Base-by-base conservation (phyloP, 1,140 invertebrate genomes). In the Papilio glaucus region DNA sequence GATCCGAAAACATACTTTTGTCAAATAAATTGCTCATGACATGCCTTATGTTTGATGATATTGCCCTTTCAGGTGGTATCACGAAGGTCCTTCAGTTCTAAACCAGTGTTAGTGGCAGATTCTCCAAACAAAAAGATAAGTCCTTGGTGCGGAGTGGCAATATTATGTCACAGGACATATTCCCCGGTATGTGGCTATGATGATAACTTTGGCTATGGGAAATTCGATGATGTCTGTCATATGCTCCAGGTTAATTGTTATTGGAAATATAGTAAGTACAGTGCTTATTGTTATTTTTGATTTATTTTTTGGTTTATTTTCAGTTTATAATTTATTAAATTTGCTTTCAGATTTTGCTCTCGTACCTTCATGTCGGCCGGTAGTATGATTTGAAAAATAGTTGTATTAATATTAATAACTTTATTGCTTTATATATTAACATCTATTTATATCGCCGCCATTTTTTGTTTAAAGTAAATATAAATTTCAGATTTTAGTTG, bases 181-280 rank as follows among this genome's bases (percentile, higher is more conserved):
- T 72, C 80, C 15, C 75, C 83, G 33, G 71, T 89, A 13, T 91
- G 88, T 69, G 88, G 86, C 0, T 89, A 84, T 53, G 88, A 91
- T 67, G 85, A 90, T 13, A 83, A 78, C 0, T 88, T 87, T 73
- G 86, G 89, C 10, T 88, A 82, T 62, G 86, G 80, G 6, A 87
- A 85, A 70, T 90, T 91, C 72, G 80, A 88, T 41, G 83, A 90
- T 37, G 42, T 88, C 8, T 90, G 88, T 38, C 88, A 90, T 62
- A 82, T 91, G 82, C 41, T 90, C 6, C 75, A 86, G 72, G 86
- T 91, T 7, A 89, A 91, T 65, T 91, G 88, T 72, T 90, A 83
- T 79, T 88, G 83, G 85, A 85, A 85, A 73, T 86, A 88, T 29
- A 87, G 86, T 89, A 80, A 84, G 89, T 85, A 67, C 72, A 24